These are phyloP conservation scores for Anarsia innoxiella DNA, from an alignment of 2,888 invertebrate species.

Conservation along the genomic window DNA sequence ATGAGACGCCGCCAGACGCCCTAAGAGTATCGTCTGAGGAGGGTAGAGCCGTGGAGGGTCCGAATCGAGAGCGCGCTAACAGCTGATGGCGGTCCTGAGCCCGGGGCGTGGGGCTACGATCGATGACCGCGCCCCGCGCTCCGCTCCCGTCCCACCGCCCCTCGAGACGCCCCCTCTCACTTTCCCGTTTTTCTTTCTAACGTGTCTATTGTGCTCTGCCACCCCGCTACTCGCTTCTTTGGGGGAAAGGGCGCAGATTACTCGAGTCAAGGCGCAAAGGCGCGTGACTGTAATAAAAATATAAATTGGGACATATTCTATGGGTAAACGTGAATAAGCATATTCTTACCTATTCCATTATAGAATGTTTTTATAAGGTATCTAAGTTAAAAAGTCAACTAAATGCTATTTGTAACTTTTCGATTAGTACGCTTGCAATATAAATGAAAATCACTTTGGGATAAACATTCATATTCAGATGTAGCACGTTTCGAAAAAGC, in stretches of 20 bases:
- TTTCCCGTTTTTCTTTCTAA: conserved; percentile 64
- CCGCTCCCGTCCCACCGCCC: conserved; percentile 38
- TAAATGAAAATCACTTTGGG: too few species aligned
- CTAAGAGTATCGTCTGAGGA: conserved; percentile 14
- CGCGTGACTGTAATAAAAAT: conserved; percentile 6
- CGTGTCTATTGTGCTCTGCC: conserved; percentile 16
- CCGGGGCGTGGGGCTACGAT: conserved; percentile 49
- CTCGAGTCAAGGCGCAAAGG: conserved; percentile 3
- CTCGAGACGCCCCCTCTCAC: conserved; percentile 51
- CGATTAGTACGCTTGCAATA: too few species aligned
- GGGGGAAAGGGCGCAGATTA: conserved; percentile 5
- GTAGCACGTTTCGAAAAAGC: too few species aligned
- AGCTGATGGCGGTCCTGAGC: conserved; percentile 60
- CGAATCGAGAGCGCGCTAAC: conserved; percentile 33
- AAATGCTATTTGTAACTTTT: too few species aligned
- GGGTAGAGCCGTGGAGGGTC: conserved; percentile 8
- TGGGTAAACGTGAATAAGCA: too few species aligned
- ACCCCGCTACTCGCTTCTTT: conserved; percentile 4
- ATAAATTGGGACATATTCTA: too few species aligned
- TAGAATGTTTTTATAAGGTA: too few species aligned
- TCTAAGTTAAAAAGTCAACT: too few species aligned
- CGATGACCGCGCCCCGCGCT: conserved; percentile 62
- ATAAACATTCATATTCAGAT: too few species aligned
- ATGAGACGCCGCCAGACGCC: conserved; percentile 18
- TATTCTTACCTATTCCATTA: too few species aligned